Evolutionary conservation across 64 coral and sea anemone genomes (phyloP), one percentile per base, ranked within the genome.

Genomic region (Trachythela sp.): DNA sequence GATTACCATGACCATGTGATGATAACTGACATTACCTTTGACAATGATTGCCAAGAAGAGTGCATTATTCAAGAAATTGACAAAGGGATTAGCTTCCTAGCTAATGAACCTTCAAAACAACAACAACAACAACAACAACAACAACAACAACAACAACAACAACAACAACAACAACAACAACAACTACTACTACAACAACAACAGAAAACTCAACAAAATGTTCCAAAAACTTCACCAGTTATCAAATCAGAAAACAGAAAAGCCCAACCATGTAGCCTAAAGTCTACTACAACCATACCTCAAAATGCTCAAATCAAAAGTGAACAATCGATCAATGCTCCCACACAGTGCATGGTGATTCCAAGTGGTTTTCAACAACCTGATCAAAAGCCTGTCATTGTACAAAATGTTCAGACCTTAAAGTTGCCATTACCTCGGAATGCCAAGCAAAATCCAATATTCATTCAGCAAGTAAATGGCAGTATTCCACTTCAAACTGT

Each of bases 371-470:
- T 80, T 80, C 75, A 80, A 39, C 20, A 20, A 17, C 20, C 20
- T 13, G 75, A 80, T 37, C 75, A 80, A 39, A 80, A 80, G 30
- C 75, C 75, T 2, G 75, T 80, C 10, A 36, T 80, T 2, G 11
- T 39, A 6, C 31, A 80, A 38, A 39, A 37, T 80, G 18, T 80
- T 4, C 59, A 68, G 59, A 45, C 42, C 42, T 45, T 45, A n/a
- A 80, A 80, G 37, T 35, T 80, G 26, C 75, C 75, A 29, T 80
- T 80, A 10, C 75, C 75, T 80, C 75, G 75, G 33, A 80, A 80
- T 80, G 30, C 75, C 0, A 80, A 80, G 37, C 75, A 80, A 80
- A 80, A 39, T 80, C 75, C 75, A 37, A 80, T 80, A 15, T 80
- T 80, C 9, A 38, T 80, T 18, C 75, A 80, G 20, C 75, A 20